These are phyloP conservation scores for Psittacula cyanocephala DNA, from an alignment of 2,113 vertebrate species.

Conservation along the genomic window DNA sequence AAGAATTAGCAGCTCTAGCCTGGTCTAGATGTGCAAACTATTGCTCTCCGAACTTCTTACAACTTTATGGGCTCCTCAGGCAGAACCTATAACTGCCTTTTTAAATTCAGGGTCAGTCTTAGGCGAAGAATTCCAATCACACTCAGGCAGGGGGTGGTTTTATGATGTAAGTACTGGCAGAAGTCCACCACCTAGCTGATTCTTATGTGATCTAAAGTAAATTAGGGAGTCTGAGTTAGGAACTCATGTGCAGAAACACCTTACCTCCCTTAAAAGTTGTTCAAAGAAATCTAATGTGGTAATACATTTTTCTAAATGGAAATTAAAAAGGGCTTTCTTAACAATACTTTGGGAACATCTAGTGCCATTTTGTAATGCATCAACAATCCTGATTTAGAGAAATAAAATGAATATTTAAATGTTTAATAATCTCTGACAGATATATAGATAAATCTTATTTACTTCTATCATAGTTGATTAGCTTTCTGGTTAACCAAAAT, in stretches of 20 bases:
- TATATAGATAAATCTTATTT: constrained; percentile 30
- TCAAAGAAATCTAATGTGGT: neutral
- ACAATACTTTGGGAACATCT: neutral
- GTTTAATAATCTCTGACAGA: constrained; percentile 27
- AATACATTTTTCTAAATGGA: neutral
- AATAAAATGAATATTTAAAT: constrained; percentile 25
- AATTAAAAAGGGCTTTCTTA: neutral
- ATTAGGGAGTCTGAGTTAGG: neutral
- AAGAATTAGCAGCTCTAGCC: neutral
- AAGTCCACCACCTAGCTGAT: constrained; percentile 50
- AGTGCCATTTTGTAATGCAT: neutral
- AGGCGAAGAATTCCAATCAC: constrained; percentile 57
- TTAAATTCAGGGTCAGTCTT: constrained; percentile 54
- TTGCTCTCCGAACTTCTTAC: neutral
- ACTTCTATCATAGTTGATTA: constrained; percentile 39
- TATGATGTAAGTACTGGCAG: constrained; percentile 64
- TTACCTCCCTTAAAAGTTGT: constrained; percentile 7
- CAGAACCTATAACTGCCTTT: constrained; percentile 28
- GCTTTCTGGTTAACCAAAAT: constrained; percentile 48
- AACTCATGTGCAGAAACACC: neutral
- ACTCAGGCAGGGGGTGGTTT: constrained; percentile 60
- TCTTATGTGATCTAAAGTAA: constrained; percentile 46
- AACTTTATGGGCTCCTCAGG: constrained; percentile 42
- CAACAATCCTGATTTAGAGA: neutral
- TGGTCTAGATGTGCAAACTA: neutral